Evolutionary conservation across 2,888 invertebrate genomes (phyloP).

Genomic region (Antheraea yamamai): DNA sequence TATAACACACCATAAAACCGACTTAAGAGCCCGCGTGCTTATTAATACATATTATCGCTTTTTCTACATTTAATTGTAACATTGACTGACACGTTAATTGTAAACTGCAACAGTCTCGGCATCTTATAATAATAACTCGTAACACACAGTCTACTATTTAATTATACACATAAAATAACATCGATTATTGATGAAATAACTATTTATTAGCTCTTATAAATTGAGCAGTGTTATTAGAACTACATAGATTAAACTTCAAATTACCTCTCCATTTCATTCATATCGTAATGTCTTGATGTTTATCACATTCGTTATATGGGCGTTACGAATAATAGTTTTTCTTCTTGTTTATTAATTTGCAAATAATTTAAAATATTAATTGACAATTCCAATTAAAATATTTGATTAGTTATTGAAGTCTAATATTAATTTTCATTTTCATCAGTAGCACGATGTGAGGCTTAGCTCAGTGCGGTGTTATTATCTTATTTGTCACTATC

Average conservation of each 20-base stretch:
- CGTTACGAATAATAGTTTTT: neutral
- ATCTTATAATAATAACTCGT: slow-evolving; percentile 25
- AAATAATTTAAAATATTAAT: neutral
- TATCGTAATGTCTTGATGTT: neutral
- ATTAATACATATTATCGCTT: neutral
- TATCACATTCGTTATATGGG: neutral
- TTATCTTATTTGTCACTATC: neutral
- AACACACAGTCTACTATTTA: slow-evolving; percentile 17
- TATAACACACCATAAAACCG: slow-evolving; percentile 1
- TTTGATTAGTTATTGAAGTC: neutral
- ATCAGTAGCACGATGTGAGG: neutral
- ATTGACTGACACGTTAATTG: slow-evolving; percentile 3
- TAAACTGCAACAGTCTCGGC: slow-evolving; percentile 36
- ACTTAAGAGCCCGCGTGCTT: slow-evolving; percentile 16
- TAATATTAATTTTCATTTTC: neutral
- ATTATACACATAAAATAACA: slow-evolving; percentile 18
- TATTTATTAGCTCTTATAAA: slow-evolving; percentile 16
- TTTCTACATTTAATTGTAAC: slow-evolving; percentile 4
- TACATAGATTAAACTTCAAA: slow-evolving; percentile 15
- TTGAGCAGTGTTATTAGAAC: slow-evolving; percentile 18
- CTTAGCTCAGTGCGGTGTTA: neutral
- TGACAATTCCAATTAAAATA: slow-evolving; percentile 1
- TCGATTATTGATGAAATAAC: slow-evolving; percentile 16
- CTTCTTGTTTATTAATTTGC: neutral
- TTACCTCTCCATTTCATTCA: neutral